These are phyloP conservation scores for Aleiodes sp. DNA, from an alignment of 1,140 invertebrate genomes.

Conservation along the genomic window DNA sequence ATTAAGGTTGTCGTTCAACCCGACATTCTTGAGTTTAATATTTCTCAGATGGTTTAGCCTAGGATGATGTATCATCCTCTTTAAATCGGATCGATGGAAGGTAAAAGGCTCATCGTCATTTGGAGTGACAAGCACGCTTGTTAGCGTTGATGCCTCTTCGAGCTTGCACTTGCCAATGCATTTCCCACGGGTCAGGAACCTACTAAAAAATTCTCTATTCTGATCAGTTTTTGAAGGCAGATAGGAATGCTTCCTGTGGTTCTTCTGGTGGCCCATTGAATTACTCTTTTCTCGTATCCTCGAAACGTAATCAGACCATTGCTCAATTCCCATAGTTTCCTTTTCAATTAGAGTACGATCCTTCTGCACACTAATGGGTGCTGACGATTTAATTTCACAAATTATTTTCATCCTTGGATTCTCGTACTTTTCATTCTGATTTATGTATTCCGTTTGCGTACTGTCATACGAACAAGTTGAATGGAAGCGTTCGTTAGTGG, in stretches of 20 bases:
- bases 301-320: constrained; percentile 23
- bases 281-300: neutral
- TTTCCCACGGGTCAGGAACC: neutral
- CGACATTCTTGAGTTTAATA: neutral
- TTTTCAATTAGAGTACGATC: constrained; percentile 17
- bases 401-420: constrained; percentile 2
- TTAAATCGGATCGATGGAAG: neutral
- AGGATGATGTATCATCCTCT: constrained; percentile 1
- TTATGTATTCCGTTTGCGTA: constrained; percentile 19
- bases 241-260: too few relatives aligned
- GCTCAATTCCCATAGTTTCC: constrained; percentile 4
- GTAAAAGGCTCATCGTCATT: neutral
- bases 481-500: constrained; percentile 33
- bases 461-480: constrained; percentile 13
- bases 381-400: constrained; percentile 26
- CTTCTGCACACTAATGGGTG: neutral
- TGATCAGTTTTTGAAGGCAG: neutral
- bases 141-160: neutral
- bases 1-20: neutral
- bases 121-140: neutral
- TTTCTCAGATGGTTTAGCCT: neutral
- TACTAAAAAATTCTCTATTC: neutral
- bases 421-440: constrained; percentile 8
- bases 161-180: neutral
- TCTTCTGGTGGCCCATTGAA: neutral